Evolutionary conservation across 2,888 invertebrate species (phyloP), one percentile per base, ranked within the genome.

Genomic region (Caenorhabditis auriculariae): DNA sequence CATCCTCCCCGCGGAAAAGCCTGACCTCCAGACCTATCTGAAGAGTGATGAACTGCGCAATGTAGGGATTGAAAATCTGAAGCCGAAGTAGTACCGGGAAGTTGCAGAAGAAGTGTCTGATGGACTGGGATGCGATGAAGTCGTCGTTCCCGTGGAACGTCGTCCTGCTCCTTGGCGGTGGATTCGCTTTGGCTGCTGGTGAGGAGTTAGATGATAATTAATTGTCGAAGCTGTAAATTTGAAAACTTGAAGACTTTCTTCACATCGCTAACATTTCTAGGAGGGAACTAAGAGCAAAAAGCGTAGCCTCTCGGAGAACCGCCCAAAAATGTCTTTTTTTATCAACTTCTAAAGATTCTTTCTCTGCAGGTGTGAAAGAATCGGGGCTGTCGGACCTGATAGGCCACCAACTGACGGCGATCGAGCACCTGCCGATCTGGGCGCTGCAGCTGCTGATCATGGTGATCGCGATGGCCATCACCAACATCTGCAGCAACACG

Each of bases 401-500:
- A 59, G 91, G 91, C 0, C 83, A 86, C 0, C 87, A 88, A 6
- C 84, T 93, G 23, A 85, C 85, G 41, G 88, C 87, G 0, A 85
- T 92, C 3, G 84, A 87, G n/a, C 86, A 85, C 0, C 84, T 90
- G 59, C 87, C 88, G 12, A 85, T 87, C 5, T 82, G 87, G 38
- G 82, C 87, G 12, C 88, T 92, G 32, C 84, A 92, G 55, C 83
- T 91, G 2, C 45, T 92, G 55, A 83, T 90, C 24, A 87, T 91
- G 7, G 74, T 89, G 4, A 87, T 91, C 42, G 89, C 91, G 0
- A 89, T 91, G 75, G 86, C 88, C 70, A 85, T 91, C 58, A 94
- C 93, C 0, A 92, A 93, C 83, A 88, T 93, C 78, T 90, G 91
- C 0, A 89, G 90, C 28, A 93, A 93, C 81, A 91, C 91, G 0